Percentiles rank a stretch among this genome's conserved stretches.
phyloP scores from a whole-genome alignment of 1,140 invertebrate species.

The Neuroterus valhalla region DNA sequence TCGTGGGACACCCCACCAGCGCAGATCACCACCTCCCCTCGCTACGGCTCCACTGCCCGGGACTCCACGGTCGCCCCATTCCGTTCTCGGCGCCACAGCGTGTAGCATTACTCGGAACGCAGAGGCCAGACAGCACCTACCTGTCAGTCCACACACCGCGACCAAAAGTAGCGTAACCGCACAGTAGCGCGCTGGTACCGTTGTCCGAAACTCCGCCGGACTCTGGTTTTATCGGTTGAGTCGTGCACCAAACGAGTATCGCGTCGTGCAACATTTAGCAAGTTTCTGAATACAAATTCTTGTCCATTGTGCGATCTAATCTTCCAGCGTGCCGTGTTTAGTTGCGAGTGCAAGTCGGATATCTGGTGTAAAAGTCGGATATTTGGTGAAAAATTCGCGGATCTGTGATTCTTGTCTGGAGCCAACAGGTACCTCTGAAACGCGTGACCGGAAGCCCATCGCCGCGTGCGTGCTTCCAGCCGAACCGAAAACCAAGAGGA shows the following conservation, averaged over 20 bases:
- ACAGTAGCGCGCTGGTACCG: constrained; percentile 27
- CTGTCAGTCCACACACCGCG: constrained; percentile 53
- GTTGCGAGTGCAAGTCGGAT: background rate
- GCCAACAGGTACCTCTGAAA: constrained; percentile 51
- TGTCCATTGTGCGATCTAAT: constrained; percentile 3
- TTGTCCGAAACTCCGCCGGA: background rate
- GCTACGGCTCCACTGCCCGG: constrained; percentile 74
- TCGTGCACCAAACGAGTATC: constrained; percentile 4
- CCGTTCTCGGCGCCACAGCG: constrained; percentile 74
- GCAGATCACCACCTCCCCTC: constrained; percentile 46
- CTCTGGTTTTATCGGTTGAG: constrained; percentile 24
- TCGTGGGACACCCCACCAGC: constrained; percentile 51
- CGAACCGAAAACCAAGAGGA: constrained; percentile 40
- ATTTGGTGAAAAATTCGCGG: background rate
- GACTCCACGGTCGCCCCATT: constrained; percentile 74
- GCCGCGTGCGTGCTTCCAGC: constrained; percentile 46
- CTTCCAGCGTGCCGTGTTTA: constrained; percentile 25
- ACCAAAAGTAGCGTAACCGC: constrained; percentile 36
- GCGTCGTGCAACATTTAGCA: background rate
- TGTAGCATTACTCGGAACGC: constrained; percentile 64
- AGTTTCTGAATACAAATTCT: background rate
- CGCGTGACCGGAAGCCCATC: constrained; percentile 37
- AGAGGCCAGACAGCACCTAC: constrained; percentile 63
- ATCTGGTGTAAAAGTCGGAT: background rate
- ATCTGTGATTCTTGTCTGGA: background rate